A percentile compares a stretch with the other conserved stretches of the same genome.
Evolutionary conservation across 35 echinoderm and acorn worm genomes (phyloP).

Genomic region (Heliocidaris erythrogramma): DNA sequence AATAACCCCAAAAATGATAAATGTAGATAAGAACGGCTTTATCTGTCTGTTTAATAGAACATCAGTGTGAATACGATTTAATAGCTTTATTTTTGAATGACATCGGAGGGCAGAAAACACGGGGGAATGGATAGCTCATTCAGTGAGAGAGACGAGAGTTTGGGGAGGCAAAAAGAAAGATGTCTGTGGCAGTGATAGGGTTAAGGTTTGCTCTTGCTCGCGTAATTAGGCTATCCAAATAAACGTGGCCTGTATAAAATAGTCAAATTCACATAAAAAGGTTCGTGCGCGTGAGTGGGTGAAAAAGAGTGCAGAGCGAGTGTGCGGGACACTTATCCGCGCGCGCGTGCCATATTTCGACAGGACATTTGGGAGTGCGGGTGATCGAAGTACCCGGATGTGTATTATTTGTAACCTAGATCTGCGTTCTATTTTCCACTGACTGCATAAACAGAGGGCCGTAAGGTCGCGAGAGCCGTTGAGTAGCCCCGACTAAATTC

Average conservation of each 20-base stretch:
- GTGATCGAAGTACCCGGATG: slow-evolving; percentile 33
- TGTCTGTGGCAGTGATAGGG: background rate
- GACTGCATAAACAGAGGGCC: slow-evolving; percentile 31
- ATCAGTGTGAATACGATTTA: too few relatives aligned
- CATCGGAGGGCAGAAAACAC: too few relatives aligned
- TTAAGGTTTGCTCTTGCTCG: background rate
- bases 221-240: slow-evolving; percentile 43
- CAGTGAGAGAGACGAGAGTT: background rate
- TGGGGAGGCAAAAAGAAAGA: background rate
- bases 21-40: too few relatives aligned
- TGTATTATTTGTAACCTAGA: slow-evolving; percentile 39
- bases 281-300: background rate
- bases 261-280: background rate
- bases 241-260: slow-evolving; percentile 18
- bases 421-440: slow-evolving; percentile 14
- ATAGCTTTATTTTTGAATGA: too few relatives aligned
- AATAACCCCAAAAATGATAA: too few relatives aligned
- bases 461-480: slow-evolving; percentile 8
- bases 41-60: too few relatives aligned
- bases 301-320: background rate
- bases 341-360: background rate
- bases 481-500: slow-evolving; percentile 36
- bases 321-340: background rate
- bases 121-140: too few relatives aligned
- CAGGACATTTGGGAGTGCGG: background rate